phyloP scores from a whole-genome alignment of 2,888 invertebrate genomes.

The Cephus runcator region DNA sequence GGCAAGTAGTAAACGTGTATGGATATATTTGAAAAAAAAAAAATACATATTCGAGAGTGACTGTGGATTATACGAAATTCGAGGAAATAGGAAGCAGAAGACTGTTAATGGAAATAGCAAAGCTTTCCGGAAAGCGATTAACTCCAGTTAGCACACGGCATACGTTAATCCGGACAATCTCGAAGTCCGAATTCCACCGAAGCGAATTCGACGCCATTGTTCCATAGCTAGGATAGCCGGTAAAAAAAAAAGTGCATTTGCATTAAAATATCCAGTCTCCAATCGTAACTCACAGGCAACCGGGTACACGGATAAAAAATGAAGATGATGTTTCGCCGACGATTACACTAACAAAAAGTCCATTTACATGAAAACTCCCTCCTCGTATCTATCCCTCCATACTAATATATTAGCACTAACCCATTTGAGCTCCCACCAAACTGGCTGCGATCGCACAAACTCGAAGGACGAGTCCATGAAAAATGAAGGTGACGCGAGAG shows the following conservation, averaged over 20 bases:
- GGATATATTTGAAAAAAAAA: not conserved
- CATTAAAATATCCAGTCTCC: constrained; percentile 40
- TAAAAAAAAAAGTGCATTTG: constrained; percentile 35
- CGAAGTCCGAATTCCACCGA: constrained; percentile 31
- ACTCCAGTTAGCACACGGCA: not conserved
- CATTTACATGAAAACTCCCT: constrained; percentile 11
- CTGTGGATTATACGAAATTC: not conserved
- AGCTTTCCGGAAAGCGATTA: not conserved
- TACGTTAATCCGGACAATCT: constrained; percentile 44
- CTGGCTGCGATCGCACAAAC: not conserved
- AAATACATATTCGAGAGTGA: not conserved
- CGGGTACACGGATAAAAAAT: not conserved
- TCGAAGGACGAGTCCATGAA: not conserved
- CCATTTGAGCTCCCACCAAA: not conserved
- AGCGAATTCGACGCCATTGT: constrained; percentile 30
- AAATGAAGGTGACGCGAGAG: not conserved
- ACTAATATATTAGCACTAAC: not conserved
- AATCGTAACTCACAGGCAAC: not conserved
- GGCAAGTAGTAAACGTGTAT: not conserved
- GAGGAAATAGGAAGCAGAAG: not conserved
- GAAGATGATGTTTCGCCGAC: constrained; percentile 16
- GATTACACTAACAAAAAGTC: constrained; percentile 22
- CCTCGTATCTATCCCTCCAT: not conserved
- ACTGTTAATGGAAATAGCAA: not conserved
- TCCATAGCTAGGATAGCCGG: constrained; percentile 12